Evolutionary conservation across 92 coral and sea anemone genomes (phyloP).

Genomic region (Isaurus tuberculatus): DNA sequence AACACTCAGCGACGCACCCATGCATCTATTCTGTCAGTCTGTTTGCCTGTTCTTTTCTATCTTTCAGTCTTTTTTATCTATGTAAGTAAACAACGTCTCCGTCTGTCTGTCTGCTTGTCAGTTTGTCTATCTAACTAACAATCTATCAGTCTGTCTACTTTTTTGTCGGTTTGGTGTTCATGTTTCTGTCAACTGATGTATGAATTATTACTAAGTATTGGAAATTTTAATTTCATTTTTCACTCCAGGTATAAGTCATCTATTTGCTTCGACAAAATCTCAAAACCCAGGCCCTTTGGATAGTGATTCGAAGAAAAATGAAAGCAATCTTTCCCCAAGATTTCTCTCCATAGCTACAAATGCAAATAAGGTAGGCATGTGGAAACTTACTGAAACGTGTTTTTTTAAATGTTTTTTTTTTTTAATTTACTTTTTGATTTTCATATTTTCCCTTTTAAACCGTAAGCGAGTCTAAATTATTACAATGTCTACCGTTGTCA

Average conservation of each 20-base stretch:
- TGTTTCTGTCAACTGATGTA: no score
- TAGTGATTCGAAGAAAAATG: constrained; percentile 73
- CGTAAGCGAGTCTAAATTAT: no score
- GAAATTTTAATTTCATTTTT: background rate
- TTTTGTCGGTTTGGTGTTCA: no score
- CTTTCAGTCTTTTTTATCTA: background rate
- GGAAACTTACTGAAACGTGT: background rate
- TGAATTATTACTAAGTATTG: no score
- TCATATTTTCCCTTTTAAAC: no score
- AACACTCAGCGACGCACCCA: no score
- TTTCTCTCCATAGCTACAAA: constrained; percentile 28
- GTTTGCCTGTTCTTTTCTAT: background rate
- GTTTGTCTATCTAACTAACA: background rate
- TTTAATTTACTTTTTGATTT: background rate
- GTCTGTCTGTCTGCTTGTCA: background rate
- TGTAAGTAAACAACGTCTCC: background rate
- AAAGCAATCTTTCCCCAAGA: constrained; percentile 72
- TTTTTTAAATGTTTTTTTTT: background rate
- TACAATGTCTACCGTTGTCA: no score
- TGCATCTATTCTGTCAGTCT: background rate
- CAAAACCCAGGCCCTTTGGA: constrained; percentile 97
- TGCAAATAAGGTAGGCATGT: constrained; percentile 1
- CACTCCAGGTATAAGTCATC: constrained; percentile 81
- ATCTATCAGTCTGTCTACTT: no score
- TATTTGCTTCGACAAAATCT: constrained; percentile 77